Evolutionary conservation across 2,888 invertebrate genomes (phyloP), one percentile per base, ranked within the genome.

Genomic region (Nymphalis polychloros): DNA sequence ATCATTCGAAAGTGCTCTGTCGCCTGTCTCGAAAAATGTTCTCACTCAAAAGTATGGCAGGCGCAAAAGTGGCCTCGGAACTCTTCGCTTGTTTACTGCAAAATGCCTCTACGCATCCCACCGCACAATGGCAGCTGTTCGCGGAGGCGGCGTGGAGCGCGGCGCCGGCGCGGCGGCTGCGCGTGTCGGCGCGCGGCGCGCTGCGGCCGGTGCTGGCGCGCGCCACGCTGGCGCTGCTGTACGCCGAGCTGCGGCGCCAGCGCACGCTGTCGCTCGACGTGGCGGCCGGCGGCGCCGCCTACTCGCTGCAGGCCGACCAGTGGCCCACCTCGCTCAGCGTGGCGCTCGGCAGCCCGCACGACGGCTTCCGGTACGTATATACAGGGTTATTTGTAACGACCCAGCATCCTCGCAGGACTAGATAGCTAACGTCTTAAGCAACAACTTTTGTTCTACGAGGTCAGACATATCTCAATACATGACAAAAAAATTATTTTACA

Each of bases 101-200:
- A 27, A 27, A 27, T 27, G 27, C 3, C 27, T 27, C 27, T 3
- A 27, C 23, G 23, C 23, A 23, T 3, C 23, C 23, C 23, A 23
- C 3, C 27, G 27, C 3, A 6, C 27, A 6, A 10, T 17, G 70
- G 0, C 78, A 93, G 92, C 73, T 92, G 1, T 90, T 87, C 77
- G 88, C 90, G 0, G 90, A 92, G 73, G 88, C 81, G 16, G 86
- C 87, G 1, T 94, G 94, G 94, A 89, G 93, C 0, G 87, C 89
- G 0, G 81, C 90, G 2, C 85, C 89, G 0, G 77, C 80, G 8
- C 86, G 87, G 6, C 86, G 89, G 76, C 78, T 94, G 0, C 89
- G 92, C 27, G 88, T 92, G 64, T 92, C 89, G 72, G 89, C 85
- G 0, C 88, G 88, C 20, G 87, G 86, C 3, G 88, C 92, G 0